phyloP scores from a whole-genome alignment of 1,140 invertebrate genomes.

The Cardiocondyla obscurior region DNA sequence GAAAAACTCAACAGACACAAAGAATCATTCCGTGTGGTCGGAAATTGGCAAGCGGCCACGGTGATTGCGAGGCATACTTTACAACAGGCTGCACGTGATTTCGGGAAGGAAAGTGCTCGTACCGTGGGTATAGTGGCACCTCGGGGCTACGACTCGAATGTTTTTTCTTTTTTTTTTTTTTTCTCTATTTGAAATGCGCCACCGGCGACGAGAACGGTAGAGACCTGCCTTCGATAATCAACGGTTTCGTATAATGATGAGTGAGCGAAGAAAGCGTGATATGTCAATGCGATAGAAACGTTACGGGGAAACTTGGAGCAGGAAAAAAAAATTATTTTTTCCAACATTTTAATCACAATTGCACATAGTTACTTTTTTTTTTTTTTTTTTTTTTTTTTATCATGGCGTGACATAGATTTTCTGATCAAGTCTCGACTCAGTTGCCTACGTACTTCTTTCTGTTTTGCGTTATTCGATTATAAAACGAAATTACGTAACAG shows the following conservation, averaged over 20 bases:
- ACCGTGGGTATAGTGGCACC: slow-evolving; percentile 83
- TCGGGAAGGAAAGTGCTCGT: slow-evolving; percentile 71
- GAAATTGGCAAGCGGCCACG: slow-evolving; percentile 19
- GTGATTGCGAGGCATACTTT: neutral
- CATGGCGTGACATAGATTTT: no score
- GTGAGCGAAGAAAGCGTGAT: slow-evolving; percentile 20
- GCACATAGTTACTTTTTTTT: no score
- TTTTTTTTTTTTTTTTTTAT: no score
- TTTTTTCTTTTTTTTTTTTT: no score
- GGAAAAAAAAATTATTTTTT: neutral
- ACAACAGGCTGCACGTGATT: slow-evolving; percentile 70
- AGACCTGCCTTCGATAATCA: neutral
- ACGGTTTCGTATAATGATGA: neutral
- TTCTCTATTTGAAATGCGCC: slow-evolving; percentile 21
- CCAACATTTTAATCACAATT: no score
- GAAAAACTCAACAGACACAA: slow-evolving; percentile 65
- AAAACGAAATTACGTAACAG: no score
- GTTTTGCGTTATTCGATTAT: no score
- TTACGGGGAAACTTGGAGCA: neutral
- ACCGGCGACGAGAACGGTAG: slow-evolving; percentile 5
- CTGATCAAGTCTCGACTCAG: no score
- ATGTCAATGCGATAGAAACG: neutral
- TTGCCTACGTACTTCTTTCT: no score
- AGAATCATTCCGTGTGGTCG: slow-evolving; percentile 25
- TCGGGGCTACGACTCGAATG: slow-evolving; percentile 71